Percentiles rank a stretch among this genome's conserved stretches.
These are phyloP conservation scores for Teleogryllus oceanicus DNA, from an alignment of 2,888 invertebrate genomes.

Conservation along the genomic window DNA sequence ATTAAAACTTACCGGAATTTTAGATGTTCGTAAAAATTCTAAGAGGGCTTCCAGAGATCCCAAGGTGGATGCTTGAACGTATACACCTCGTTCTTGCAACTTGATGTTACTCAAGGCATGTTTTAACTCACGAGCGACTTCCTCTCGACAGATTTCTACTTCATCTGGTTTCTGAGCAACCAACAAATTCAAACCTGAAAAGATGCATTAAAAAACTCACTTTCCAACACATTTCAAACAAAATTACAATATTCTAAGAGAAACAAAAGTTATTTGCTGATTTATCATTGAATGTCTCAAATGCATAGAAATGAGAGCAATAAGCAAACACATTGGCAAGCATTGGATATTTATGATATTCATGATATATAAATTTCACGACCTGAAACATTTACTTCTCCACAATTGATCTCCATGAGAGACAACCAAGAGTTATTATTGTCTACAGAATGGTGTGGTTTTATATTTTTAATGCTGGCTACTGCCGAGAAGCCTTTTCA, in stretches of 20 bases:
- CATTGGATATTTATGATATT: too few species aligned
- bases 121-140: conserved; percentile 81
- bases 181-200: conserved; percentile 76
- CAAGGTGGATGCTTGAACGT: conserved; percentile 99
- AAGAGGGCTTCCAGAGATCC: conserved; percentile 96
- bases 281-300: background rate
- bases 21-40: conserved; percentile 85
- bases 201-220: background rate
- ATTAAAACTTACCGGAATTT: conserved; percentile 78
- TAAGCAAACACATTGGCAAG: too few species aligned
- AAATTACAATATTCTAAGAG: too few species aligned
- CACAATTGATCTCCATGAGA: too few species aligned
- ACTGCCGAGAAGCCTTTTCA: too few species aligned
- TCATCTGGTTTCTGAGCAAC: conserved; percentile 93
- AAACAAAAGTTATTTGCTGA: too few species aligned
- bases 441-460: too few species aligned
- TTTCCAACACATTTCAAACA: background rate
- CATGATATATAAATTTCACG: too few species aligned
- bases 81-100: conserved; percentile 87
- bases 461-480: too few species aligned
- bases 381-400: too few species aligned
- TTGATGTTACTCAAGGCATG: conserved; percentile 90
- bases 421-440: too few species aligned
- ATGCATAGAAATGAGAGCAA: background rate
- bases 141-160: conserved; percentile 80